Evolutionary conservation across 2,113 vertebrate species (phyloP).

Genomic region (Laterallus jamaicensis): DNA sequence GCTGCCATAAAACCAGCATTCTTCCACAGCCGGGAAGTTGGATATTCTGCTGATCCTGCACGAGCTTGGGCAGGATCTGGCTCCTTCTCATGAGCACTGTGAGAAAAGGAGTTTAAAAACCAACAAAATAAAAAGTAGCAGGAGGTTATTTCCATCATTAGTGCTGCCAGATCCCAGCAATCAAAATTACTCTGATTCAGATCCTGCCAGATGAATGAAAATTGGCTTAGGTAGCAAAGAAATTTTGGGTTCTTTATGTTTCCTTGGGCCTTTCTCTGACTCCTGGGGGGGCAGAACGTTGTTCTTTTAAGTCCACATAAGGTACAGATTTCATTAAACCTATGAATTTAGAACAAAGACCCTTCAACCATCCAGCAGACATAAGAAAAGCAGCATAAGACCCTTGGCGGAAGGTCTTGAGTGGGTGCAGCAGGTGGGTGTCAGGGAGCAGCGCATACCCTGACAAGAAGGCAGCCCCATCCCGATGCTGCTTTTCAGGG

Average conservation of each 20-base stretch:
- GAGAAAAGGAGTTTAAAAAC: not conserved
- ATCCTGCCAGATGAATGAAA: not conserved
- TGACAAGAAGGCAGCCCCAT: not conserved
- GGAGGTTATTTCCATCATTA: not conserved
- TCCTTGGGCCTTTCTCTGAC: not conserved
- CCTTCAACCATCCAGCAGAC: not conserved
- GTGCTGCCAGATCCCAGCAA: not conserved
- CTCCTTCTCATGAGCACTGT: not conserved
- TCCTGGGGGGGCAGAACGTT: not conserved
- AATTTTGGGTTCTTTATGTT: not conserved
- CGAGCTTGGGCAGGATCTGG: rapidly evolving
- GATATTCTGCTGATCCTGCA: not conserved
- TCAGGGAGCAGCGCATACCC: not conserved
- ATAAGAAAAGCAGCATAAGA: not conserved
- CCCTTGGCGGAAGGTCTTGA: not conserved
- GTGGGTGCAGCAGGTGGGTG: not conserved
- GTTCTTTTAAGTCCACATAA: not conserved
- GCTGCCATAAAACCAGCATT: not conserved
- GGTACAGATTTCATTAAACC: not conserved
- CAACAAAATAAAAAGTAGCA: not conserved
- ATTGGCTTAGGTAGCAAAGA: not conserved
- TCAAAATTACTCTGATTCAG: not conserved
- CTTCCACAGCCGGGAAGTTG: not conserved
- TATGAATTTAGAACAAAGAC: not conserved
- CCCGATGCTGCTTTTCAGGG: not conserved